A percentile compares a stretch with the other conserved stretches of the same genome.
Evolutionary conservation across 2,888 invertebrate genomes (phyloP).

Genomic region (Noctua fimbriata): DNA sequence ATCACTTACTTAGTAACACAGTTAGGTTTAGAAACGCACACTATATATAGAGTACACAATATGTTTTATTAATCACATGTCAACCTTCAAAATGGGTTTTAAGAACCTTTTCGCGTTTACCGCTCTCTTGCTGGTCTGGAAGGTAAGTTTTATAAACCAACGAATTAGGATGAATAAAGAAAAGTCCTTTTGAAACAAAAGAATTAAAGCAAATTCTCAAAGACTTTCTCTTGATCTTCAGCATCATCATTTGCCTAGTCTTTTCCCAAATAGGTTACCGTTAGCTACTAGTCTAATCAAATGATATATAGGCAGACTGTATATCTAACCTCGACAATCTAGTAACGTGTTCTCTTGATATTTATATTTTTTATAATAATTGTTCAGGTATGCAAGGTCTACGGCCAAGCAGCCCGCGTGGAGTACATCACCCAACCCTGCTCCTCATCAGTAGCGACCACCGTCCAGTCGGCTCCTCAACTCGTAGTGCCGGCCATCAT

Average conservation of each 20-base stretch:
- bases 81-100: conserved; percentile 76
- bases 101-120: conserved; percentile 66
- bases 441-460: conserved; percentile 34
- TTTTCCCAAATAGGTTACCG: not conserved
- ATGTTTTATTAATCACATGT: conserved; percentile 70
- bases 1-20: conserved; percentile 76
- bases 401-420: conserved; percentile 48
- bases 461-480: conserved; percentile 66
- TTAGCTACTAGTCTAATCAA: not conserved
- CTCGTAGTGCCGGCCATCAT: conserved; percentile 78
- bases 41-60: conserved; percentile 78
- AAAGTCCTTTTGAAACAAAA: not conserved
- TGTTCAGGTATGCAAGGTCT: conserved; percentile 49
- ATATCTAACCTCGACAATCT: not conserved
- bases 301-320: not conserved
- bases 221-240: not conserved
- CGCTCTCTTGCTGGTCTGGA: conserved; percentile 64
- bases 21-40: conserved; percentile 79
- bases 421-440: conserved; percentile 61
- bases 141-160: conserved; percentile 62
- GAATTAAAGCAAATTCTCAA: not conserved
- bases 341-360: not conserved
- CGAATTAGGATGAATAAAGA: no score
- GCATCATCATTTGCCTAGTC: not conserved
- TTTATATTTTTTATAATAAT: not conserved